Evolutionary conservation across 2,797 vertebrate species (phyloP), one percentile per base, ranked within the genome.

Genomic region (Helicolenus hilgendorfi): DNA sequence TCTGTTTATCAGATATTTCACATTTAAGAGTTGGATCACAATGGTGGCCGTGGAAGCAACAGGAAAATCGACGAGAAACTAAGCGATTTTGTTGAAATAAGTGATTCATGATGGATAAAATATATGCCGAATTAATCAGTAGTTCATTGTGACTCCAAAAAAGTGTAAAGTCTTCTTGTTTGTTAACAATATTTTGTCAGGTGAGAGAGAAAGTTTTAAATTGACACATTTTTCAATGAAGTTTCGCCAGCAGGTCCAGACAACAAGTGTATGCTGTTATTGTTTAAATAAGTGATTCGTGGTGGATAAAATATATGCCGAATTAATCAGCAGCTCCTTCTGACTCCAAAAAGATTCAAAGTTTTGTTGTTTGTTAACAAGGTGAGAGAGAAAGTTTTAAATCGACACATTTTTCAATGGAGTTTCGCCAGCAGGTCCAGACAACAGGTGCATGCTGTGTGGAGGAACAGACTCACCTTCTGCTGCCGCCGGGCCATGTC

Each of bases 401-500:
- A 76, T n/a, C 0, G 0, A 3, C 26, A 11, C 0, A 3, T 85
- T 77, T 63, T 2, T 38, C 14, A 14, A 14, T 14, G 13, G 36
- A 38, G 36, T 14, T 38, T 38, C 36, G 36, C 13, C 36, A 38
- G 36, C 11, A 38, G 36, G 36, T 38, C 36, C 36, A 38, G 36
- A 38, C 36, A 38, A 38, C 36, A 38, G 11, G 36, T 38, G 36
- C 36, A 38, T 38, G 38, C 18, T 1, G 4, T 33, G 4, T 33
- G 4, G 4, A 29, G 38, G 38, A 41, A 41, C 29, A 6, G 27
- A 77, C 98, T 98, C 96, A 99, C 99, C 98, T 99, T 99, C 94
- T 99, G 99, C 97, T 99, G 98, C 87, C 98, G 93, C 22, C 99
- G 96, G 95, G 98, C 98, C 99, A 99, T 99, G 94, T 99, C 99